These are phyloP conservation scores for Benitochromis conjunctus DNA, from an alignment of 2,113 vertebrate genomes.

Conservation along the genomic window DNA sequence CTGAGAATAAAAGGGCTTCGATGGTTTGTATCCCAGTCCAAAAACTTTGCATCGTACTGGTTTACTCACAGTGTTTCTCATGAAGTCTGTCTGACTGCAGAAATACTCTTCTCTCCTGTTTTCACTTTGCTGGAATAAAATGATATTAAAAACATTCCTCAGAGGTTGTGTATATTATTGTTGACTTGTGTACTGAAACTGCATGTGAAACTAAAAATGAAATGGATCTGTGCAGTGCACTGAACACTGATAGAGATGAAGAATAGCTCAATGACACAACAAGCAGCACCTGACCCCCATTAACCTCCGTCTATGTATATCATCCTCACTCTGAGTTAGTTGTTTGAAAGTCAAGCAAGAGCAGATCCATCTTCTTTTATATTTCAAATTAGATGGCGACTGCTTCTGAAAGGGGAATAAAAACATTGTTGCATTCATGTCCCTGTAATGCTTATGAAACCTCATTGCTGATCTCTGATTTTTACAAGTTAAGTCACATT, in stretches of 20 bases:
- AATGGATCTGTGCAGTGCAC: neutral
- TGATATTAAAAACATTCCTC: neutral
- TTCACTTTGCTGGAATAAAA: neutral
- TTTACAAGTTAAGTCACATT: neutral
- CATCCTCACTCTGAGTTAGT: neutral
- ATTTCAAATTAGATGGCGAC: neutral
- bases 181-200: neutral
- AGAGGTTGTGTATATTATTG: neutral
- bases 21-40: neutral
- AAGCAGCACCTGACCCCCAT: slow-evolving; percentile 20
- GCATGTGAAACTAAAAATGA: neutral
- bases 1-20: neutral
- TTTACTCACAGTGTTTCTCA: neutral
- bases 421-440: neutral
- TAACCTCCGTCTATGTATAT: slow-evolving; percentile 19
- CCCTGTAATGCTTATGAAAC: neutral
- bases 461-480: neutral
- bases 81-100: neutral
- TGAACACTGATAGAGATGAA: neutral
- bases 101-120: neutral
- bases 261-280: neutral
- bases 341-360: neutral
- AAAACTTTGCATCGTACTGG: neutral
- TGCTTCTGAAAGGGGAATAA: neutral
- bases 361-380: neutral